Conservation (phyloP, 2,888 invertebrate genomes). For the Scaptomyza parva region DNA sequence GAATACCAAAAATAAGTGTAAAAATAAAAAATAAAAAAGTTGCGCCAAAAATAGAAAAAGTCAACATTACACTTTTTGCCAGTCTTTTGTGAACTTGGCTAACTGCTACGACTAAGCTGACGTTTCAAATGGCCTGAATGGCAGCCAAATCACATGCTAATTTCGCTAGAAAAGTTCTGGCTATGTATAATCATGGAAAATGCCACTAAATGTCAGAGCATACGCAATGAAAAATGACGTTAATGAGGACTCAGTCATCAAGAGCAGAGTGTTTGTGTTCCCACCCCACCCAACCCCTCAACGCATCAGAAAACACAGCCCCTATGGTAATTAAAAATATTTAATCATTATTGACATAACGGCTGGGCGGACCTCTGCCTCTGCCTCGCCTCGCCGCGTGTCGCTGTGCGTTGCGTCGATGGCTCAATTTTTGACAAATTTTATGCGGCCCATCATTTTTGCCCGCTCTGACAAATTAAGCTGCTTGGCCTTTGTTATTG, state of each 20-base stretch:
- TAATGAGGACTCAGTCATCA: conserved; percentile 71
- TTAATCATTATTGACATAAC: conserved; percentile 70
- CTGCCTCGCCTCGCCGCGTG: too few relatives aligned
- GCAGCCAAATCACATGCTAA: conserved; percentile 73
- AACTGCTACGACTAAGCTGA: conserved; percentile 49
- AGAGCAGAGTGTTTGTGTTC: too few relatives aligned
- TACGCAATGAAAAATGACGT: conserved; percentile 63
- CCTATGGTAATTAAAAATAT: conserved; percentile 62
- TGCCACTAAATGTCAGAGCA: conserved; percentile 63
- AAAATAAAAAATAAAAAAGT: conserved; percentile 2
- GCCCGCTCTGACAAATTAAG: conserved; percentile 68
- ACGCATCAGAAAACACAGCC: too few relatives aligned
- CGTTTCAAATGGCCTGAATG: conserved; percentile 69
- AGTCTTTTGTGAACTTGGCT: conserved; percentile 35
- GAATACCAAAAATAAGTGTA: conserved; percentile 27
- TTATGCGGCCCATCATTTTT: conserved; percentile 40
- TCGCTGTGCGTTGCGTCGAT: not conserved
- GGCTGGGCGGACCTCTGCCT: conserved; percentile 19
- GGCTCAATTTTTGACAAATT: conserved; percentile 41
- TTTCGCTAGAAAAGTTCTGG: conserved; percentile 24
- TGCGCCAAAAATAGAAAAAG: conserved; percentile 27
- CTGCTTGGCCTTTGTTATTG: conserved; percentile 32
- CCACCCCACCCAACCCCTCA: too few relatives aligned
- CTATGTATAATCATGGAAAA: conserved; percentile 58
- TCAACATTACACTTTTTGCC: conserved; percentile 53